Conservation (phyloP, 2,888 invertebrate genomes). For the Itoplectis maculator region DNA sequence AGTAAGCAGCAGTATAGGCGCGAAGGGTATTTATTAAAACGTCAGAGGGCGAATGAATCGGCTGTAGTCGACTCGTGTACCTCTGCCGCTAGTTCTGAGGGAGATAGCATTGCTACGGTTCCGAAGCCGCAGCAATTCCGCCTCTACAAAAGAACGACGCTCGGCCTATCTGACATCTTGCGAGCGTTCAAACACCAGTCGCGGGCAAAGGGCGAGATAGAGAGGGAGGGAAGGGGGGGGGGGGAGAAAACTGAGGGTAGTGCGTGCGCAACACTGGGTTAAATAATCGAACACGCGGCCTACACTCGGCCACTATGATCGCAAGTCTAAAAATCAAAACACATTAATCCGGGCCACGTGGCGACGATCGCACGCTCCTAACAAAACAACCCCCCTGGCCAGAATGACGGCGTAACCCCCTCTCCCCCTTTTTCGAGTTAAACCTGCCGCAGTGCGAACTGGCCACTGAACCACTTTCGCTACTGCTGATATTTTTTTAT, state of each 20-base stretch:
- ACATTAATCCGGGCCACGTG: constrained; percentile 84
- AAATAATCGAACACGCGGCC: constrained; percentile 52
- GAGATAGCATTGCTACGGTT: constrained; percentile 33
- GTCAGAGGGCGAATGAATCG: constrained; percentile 70
- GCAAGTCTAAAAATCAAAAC: constrained; percentile 84
- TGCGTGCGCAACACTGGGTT: constrained; percentile 49
- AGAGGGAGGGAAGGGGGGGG: not conserved
- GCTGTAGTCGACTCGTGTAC: constrained; percentile 39
- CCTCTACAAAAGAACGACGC: constrained; percentile 47
- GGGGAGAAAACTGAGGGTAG: constrained; percentile 27
- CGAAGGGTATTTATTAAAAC: constrained; percentile 69
- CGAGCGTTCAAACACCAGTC: constrained; percentile 45
- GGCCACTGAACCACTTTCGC: constrained; percentile 52
- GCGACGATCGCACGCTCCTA: constrained; percentile 81
- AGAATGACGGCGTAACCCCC: too few relatives aligned
- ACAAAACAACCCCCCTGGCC: constrained; percentile 75
- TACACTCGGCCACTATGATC: constrained; percentile 76
- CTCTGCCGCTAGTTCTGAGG: constrained; percentile 46
- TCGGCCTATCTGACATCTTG: constrained; percentile 60
- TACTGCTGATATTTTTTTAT: not conserved
- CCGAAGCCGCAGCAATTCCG: constrained; percentile 18
- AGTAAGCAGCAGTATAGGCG: not conserved
- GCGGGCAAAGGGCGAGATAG: constrained; percentile 42
- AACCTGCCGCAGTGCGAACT: constrained; percentile 64
- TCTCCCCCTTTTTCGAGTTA: constrained; percentile 36